Conservation (phyloP, 2,113 vertebrate species). For the Verasper variegatus region DNA sequence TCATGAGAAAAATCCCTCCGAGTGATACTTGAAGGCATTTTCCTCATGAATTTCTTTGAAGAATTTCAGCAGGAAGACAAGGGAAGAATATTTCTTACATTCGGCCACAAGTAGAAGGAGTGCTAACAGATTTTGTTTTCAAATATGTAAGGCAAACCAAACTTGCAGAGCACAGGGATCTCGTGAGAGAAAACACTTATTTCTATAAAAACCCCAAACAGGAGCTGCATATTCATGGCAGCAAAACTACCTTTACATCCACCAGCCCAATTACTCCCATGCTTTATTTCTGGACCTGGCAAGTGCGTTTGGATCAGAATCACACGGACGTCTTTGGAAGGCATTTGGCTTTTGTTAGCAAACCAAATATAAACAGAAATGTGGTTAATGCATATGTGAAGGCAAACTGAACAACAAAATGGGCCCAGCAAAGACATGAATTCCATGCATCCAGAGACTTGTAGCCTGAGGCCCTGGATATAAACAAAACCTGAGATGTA, state of each 20-base stretch:
- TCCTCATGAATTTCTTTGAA: slow-evolving; percentile 56
- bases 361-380: slow-evolving; percentile 51
- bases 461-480: slow-evolving; percentile 22
- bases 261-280: slow-evolving; percentile 9
- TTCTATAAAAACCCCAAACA: neutral
- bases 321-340: slow-evolving; percentile 35
- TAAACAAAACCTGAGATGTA: slow-evolving; percentile 37
- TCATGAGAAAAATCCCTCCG: slow-evolving; percentile 41
- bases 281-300: slow-evolving; percentile 32
- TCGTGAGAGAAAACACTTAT: neutral
- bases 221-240: neutral
- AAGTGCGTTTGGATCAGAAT: slow-evolving; percentile 45
- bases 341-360: slow-evolving; percentile 11
- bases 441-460: slow-evolving; percentile 24
- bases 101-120: neutral
- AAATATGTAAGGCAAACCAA: too few relatives aligned
- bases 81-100: neutral
- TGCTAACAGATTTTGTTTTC: neutral
- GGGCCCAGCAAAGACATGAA: neutral
- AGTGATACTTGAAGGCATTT: slow-evolving; percentile 51
- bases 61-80: slow-evolving; percentile 36
- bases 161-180: too few relatives aligned
- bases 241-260: slow-evolving; percentile 18
- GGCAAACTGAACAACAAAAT: slow-evolving; percentile 19
- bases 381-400: slow-evolving; percentile 42